Percentiles rank a stretch among this genome's conserved stretches.
Conservation (phyloP, 2,113 vertebrate species). For the Ageneiosus marmoratus region DNA sequence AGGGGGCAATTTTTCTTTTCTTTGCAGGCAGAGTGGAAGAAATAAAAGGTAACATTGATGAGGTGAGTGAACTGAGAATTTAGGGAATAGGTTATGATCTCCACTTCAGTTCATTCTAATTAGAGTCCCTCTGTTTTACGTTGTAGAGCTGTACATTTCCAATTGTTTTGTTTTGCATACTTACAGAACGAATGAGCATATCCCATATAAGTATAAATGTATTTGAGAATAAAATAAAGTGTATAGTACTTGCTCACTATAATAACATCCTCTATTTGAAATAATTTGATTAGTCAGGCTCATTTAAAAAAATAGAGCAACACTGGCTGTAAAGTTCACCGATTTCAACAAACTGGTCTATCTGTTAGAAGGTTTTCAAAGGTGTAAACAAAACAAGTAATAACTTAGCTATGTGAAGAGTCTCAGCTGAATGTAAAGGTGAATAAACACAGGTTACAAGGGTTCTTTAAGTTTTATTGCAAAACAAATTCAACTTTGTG, state of each 20-base stretch:
- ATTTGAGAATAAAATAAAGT: not conserved
- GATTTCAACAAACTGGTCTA: not conserved
- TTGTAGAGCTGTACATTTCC: not conserved
- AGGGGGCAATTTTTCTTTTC: slow-evolving; percentile 84
- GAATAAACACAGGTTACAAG: not conserved
- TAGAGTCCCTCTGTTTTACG: not conserved
- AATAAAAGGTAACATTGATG: slow-evolving; percentile 82
- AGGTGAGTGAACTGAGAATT: slow-evolving; percentile 63
- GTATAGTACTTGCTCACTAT: not conserved
- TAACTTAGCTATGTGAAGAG: not conserved
- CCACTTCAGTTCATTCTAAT: not conserved
- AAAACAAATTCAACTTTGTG: not conserved
- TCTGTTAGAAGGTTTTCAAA: not conserved
- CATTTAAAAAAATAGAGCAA: not conserved
- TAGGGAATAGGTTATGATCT: not conserved
- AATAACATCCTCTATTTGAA: not conserved
- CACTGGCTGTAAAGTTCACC: not conserved
- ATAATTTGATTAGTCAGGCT: not conserved
- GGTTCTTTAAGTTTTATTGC: not conserved
- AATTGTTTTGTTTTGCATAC: not conserved
- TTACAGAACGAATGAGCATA: not conserved
- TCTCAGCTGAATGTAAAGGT: not conserved
- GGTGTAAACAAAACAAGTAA: not conserved
- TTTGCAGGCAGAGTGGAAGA: slow-evolving; percentile 81
- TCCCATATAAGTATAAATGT: not conserved